Evolutionary conservation across 2,113 vertebrate genomes (phyloP), one percentile per base, ranked within the genome.

Genomic region (Delphinus delphis): DNA sequence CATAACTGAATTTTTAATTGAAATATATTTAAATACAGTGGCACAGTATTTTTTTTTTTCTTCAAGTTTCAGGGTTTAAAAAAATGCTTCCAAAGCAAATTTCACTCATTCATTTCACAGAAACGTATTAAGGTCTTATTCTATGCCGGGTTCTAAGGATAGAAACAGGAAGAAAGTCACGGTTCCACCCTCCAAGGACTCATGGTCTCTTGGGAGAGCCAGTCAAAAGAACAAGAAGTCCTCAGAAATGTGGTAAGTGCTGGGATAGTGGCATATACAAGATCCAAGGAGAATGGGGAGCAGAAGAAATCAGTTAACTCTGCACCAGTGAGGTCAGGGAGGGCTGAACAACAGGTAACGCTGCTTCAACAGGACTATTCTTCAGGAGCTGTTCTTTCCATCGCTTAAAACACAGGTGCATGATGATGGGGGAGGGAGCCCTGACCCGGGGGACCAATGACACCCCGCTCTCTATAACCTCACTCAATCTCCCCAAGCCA

Each of bases 301-400:
- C 33, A 70, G 18, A 20, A 81, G 67, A 44, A 71, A 86, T 63
- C 38, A 11, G 65, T 89, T 8, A 67, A n/a, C 10, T 65, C 36
- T 28, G 9, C 28, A 36, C 63, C 81, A 2, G 38, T n/a, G 50
- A 93, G 62, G 67, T 38, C 26, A 6, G 5, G 31, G 2, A 83
- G 25, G 41, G 25, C 31, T 11, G 33, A 6, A 26, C 7, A n/a
- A 47, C 1, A 23, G 17, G 11, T 1, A 5, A 8, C 5, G 8
- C 10, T 18, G 2, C 23, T 17, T 12, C 55, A 47, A 36, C 20
- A 1, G n/a, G 20, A 62, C 62, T 36, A 12, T 80, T 23, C 53
- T 33, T 47, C 63, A 2, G n/a, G 8, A 21, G 38, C 21, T 23
- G 2, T 47, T 70, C 25, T 77, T 47, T 18, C 44, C 17, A 23